Percentiles rank a stretch among this genome's conserved stretches.
phyloP scores from a whole-genome alignment of 2,888 invertebrate genomes.

The Melikaiella ostensackeni region DNA sequence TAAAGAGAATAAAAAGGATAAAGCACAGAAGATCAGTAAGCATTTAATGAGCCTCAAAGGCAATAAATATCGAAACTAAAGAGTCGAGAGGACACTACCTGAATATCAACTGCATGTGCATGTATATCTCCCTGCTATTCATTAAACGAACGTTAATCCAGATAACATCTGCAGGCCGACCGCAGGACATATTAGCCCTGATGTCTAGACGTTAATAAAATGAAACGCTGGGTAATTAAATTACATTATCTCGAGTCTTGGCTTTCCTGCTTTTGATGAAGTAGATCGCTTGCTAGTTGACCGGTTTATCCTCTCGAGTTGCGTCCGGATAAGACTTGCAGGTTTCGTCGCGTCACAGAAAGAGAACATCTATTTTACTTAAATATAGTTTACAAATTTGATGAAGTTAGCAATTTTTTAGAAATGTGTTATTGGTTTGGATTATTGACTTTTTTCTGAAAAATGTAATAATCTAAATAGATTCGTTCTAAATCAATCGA shows the following conservation, averaged over 20 bases:
- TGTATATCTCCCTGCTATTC: constrained; percentile 33
- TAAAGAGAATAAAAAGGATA: background rate
- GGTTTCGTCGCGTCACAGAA: background rate
- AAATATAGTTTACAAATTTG: no score
- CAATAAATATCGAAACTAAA: constrained; percentile 23
- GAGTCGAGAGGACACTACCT: constrained; percentile 27
- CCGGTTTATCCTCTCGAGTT: constrained; percentile 31
- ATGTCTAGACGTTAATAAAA: constrained; percentile 29
- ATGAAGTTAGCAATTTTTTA: no score
- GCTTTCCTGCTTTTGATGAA: constrained; percentile 30
- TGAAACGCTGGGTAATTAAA: constrained; percentile 25
- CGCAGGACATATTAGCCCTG: constrained; percentile 19
- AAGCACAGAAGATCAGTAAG: constrained; percentile 14
- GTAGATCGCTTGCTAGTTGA: constrained; percentile 29
- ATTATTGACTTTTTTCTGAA: no score
- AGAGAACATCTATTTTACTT: no score
- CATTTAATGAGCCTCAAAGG: background rate
- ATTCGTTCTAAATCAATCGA: no score
- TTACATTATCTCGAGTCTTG: constrained; percentile 28
- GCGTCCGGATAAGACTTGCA: background rate
- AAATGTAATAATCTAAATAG: no score
- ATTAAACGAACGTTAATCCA: constrained; percentile 28
- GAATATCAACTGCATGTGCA: constrained; percentile 32
- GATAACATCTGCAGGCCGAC: constrained; percentile 19
- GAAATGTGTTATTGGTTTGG: no score